These are phyloP conservation scores for Tetheella fluctuosa DNA, from an alignment of 2,888 invertebrate species.

Conservation along the genomic window DNA sequence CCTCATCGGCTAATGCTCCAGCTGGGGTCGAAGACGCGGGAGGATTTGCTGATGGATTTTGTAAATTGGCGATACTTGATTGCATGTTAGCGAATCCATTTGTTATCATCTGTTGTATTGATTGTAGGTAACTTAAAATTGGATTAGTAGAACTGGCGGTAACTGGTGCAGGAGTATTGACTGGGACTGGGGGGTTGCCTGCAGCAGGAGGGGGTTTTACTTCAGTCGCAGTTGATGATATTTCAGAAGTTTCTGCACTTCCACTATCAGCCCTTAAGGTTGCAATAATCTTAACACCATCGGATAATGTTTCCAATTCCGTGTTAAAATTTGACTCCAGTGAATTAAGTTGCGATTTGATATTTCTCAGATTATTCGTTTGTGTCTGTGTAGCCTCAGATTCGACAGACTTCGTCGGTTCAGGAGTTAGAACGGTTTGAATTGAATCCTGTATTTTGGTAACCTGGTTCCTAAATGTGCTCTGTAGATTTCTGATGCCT, in stretches of 20 bases:
- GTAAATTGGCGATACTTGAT: neutral
- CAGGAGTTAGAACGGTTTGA: constrained; percentile 47
- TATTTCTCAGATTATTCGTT: constrained; percentile 38
- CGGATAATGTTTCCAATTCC: constrained; percentile 56
- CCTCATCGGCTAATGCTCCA: neutral
- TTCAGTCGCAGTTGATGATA: neutral
- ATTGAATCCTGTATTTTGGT: constrained; percentile 60
- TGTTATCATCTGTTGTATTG: neutral
- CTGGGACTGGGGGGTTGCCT: constrained; percentile 4
- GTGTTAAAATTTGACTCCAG: constrained; percentile 60
- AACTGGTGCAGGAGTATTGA: neutral
- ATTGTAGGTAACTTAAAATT: neutral
- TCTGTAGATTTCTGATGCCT: constrained; percentile 57
- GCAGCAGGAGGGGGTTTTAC: constrained; percentile 15
- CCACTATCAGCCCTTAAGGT: constrained; percentile 52
- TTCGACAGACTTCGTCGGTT: constrained; percentile 25
- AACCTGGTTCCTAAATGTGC: constrained; percentile 57
- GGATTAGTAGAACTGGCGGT: neutral
- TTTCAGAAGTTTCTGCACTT: constrained; percentile 23
- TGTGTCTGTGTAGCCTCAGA: constrained; percentile 28
- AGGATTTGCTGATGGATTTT: neutral
- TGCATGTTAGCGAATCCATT: neutral
- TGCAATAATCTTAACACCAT: constrained; percentile 57
- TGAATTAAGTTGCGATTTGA: constrained; percentile 46
- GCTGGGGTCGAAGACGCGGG: neutral